Conservation (phyloP, 1,140 invertebrate genomes). For the Ceratina calcarata region DNA sequence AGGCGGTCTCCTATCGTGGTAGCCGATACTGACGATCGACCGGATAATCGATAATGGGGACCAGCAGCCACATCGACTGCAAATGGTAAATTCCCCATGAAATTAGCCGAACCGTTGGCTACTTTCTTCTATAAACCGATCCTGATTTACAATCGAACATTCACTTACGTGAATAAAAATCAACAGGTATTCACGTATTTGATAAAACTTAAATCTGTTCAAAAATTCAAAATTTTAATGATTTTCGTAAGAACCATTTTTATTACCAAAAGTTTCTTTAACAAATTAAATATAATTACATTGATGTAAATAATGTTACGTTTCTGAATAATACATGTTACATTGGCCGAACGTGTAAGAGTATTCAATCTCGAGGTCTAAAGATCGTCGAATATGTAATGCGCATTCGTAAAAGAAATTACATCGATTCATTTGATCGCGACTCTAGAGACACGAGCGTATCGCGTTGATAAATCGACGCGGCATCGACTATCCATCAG, state of each 20-base stretch:
- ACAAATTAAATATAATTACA: neutral
- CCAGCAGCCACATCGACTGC: conserved; percentile 40
- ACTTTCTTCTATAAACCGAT: conserved; percentile 54
- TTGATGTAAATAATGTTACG: neutral
- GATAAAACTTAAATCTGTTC: neutral
- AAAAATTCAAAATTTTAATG: no score
- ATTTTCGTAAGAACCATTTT: no score
- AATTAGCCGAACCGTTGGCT: conserved; percentile 58
- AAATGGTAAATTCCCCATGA: conserved; percentile 71
- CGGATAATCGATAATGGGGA: conserved; percentile 63
- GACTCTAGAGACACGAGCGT: conserved; percentile 14
- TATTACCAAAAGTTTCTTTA: neutral
- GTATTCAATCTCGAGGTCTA: neutral
- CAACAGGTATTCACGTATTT: neutral
- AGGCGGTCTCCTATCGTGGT: conserved; percentile 25
- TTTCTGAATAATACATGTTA: neutral
- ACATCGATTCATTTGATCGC: conserved; percentile 26
- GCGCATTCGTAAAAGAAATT: conserved; percentile 19
- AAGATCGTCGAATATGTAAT: neutral
- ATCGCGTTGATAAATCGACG: conserved; percentile 64
- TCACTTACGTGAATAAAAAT: neutral
- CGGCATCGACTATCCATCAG: conserved; percentile 62
- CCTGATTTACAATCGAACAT: neutral
- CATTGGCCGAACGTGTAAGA: neutral
- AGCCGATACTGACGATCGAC: conserved; percentile 55